Evolutionary conservation across 2,888 invertebrate species (phyloP), one percentile per base, ranked within the genome.

Genomic region (Lucinisca nassula): DNA sequence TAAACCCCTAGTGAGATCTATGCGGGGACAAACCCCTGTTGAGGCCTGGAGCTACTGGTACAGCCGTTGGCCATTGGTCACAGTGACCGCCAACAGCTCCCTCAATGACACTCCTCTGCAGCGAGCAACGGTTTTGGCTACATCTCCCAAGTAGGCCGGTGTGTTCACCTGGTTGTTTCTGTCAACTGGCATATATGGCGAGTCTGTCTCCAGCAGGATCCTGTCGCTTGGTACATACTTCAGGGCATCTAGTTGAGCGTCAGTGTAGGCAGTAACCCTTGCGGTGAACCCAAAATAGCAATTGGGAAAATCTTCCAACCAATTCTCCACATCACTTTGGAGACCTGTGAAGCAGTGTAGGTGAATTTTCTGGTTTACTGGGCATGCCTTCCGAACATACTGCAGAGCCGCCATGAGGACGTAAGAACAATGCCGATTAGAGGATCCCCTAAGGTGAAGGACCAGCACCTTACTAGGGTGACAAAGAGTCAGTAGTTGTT

Each of bases 401-500:
- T 61, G 61, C 61, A 61, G 21, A 21, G 30, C 61, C 10, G 67
- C 8, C 67, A 67, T 12, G 6, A 67, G 35, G 21, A 67, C 35
- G 17, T 67, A 32, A 10, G 35, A 35, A 4, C 24, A 67, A 30
- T 67, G 35, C 12, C 17, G 10, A 35, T 67, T 21, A 21, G 67
- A 67, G 35, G 67, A 32, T 21, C 67, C 55, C n/a, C 58, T 21
- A 6, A 61, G 61, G 40, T 78, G 78, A 38, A 61, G 58, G 8
- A 78, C 51, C 12, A 78, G 61, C n/a, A 61, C n/a, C 30, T 78
- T 55, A 17, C 61, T 24, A n/a, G 61, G 61, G 3, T 61, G 37
- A 17, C 58, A 24, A 21, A 37, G 24, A 12, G 55, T 37, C 24
- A 61, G 27, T 61, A 78, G n/a, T 61, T 30, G 32, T 17, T 32